Evolutionary conservation across 2,113 vertebrate genomes (phyloP), one percentile per base, ranked within the genome.

Genomic region (Chamaea fasciata): DNA sequence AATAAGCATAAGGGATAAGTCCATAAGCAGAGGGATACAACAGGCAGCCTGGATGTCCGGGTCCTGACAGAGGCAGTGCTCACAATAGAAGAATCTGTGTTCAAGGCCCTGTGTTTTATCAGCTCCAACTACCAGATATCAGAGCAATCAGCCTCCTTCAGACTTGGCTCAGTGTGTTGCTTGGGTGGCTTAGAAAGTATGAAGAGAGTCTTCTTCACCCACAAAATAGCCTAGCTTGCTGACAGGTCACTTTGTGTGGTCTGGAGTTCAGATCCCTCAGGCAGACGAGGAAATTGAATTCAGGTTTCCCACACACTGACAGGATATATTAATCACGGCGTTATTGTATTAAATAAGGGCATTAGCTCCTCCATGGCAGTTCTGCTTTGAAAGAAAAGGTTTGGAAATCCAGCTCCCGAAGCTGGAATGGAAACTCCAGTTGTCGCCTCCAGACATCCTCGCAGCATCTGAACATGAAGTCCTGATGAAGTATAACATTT

Each of bases 191-290:
- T 28, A 20, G 44, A 69, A 83, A 77, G 9, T 3, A 21, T 20
- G 37, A 67, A 37, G 27, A 65, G 55, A 65, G 42, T 19, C 68
- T 7, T 94, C 79, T 63, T 89, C 76, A 87, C 20, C 44, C 71
- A 81, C 50, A 59, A 71, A 86, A 81, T 44, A 39, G 13, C 2
- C 0, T 13, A 26, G 41, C 57, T 89, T 56, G 55, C 63, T 67
- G 77, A 74, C 76, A 81, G 96, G 94, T 90, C 91, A 81, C 60
- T 94, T 81, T 95, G 91, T 95, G 92, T 95, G 96, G 92, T 96
- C 95, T 87, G 77, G 73, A 93, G 94, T 87, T 95, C 94, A 92
- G 75, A 75, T 87, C 92, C 91, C 86, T 92, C 64, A 78, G 77
- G 94, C 76, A 89, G 77, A 80, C 0, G 2, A 93, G 94, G 91